Evolutionary conservation across 2,888 invertebrate species (phyloP).

Genomic region (Brassicogethes aeneus): DNA sequence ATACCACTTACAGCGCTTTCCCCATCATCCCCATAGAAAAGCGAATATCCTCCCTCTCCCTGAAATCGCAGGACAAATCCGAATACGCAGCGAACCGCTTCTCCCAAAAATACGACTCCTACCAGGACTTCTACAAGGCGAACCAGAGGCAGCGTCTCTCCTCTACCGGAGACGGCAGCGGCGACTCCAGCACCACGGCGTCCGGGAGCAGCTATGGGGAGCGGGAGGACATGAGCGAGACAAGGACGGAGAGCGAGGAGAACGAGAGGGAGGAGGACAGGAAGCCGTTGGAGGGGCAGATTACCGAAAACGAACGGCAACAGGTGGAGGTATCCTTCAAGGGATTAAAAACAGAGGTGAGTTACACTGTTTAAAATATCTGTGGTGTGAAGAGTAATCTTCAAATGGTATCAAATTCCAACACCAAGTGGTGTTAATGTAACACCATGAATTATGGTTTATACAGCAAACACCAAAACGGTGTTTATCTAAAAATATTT

Average conservation of each 20-base stretch:
- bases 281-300: constrained; percentile 40
- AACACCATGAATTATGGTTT: too few species aligned
- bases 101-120: constrained; percentile 36
- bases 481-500: too few species aligned
- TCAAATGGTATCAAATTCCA: too few species aligned
- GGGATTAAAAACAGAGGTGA: constrained; percentile 65
- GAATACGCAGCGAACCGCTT: constrained; percentile 30
- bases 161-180: constrained; percentile 46
- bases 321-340: constrained; percentile 67
- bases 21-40: constrained; percentile 34
- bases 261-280: constrained; percentile 35
- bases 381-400: too few species aligned
- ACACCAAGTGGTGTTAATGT: too few species aligned
- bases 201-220: constrained; percentile 43
- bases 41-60: constrained; percentile 31
- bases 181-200: constrained; percentile 42
- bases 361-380: constrained; percentile 6
- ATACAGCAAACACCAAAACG: too few species aligned
- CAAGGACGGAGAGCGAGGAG: constrained; percentile 44
- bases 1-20: constrained; percentile 13
- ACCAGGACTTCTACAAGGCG: constrained; percentile 31
- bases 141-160: constrained; percentile 7
- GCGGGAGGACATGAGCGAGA: constrained; percentile 49
- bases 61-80: constrained; percentile 24
- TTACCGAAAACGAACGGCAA: constrained; percentile 55